Conservation (phyloP, 2,888 invertebrate genomes). For the Gortyna flavago region DNA sequence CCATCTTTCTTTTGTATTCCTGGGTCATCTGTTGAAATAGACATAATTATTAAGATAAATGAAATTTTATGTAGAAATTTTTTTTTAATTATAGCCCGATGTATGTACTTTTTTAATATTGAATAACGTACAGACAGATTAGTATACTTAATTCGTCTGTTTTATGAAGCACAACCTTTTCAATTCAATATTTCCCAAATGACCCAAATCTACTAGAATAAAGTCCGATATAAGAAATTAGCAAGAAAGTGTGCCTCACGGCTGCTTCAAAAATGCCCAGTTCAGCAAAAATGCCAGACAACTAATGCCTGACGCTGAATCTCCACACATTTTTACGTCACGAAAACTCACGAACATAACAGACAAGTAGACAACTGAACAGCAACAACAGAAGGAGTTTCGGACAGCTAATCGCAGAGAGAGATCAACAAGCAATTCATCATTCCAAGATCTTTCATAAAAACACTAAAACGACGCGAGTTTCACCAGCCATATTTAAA, state of each 20-base stretch:
- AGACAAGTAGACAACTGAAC: constrained; percentile 43
- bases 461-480: constrained; percentile 66
- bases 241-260: no score
- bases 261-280: no score
- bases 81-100: not conserved
- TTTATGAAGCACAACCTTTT: not conserved
- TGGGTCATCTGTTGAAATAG: not conserved
- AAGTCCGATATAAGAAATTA: no score
- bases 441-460: constrained; percentile 72
- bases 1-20: not conserved
- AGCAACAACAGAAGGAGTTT: constrained; percentile 34
- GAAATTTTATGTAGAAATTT: not conserved
- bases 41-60: not conserved
- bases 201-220: not conserved
- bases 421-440: constrained; percentile 74
- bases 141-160: not conserved
- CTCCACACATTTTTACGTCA: not conserved
- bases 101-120: not conserved
- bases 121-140: not conserved
- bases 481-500: constrained; percentile 66
- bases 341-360: constrained; percentile 20
- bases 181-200: no score
- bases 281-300: no score
- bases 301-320: no score
- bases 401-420: constrained; percentile 56